Evolutionary conservation across 2,888 invertebrate species (phyloP).

Genomic region (Adineta ricciae): DNA sequence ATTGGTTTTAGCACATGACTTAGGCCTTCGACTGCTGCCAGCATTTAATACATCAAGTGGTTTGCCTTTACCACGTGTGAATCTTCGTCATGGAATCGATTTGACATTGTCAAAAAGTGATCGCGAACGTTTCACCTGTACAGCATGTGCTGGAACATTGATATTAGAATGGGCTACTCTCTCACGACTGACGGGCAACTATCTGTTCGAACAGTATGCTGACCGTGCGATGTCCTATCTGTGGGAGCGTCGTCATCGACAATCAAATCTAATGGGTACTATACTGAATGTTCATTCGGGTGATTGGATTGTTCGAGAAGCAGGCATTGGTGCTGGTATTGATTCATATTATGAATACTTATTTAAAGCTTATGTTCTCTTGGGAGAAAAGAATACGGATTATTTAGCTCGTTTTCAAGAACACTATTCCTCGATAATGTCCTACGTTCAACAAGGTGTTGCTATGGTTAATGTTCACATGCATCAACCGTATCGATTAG

Average conservation of each 20-base stretch:
- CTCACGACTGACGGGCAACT: constrained; percentile 75
- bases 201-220: constrained; percentile 81
- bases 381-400: constrained; percentile 62
- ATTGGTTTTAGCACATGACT: constrained; percentile 67
- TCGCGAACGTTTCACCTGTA: constrained; percentile 71
- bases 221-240: constrained; percentile 89
- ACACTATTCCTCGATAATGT: constrained; percentile 90
- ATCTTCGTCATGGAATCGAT: constrained; percentile 35
- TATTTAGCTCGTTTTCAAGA: constrained; percentile 47
- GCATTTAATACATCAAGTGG: constrained; percentile 96
- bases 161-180: constrained; percentile 91
- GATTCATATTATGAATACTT: constrained; percentile 77
- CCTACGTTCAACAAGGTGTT: constrained; percentile 70
- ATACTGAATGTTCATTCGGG: constrained; percentile 91
- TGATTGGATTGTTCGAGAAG: constrained; percentile 90
- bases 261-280: constrained; percentile 87
- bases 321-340: constrained; percentile 95
- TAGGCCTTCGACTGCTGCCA: constrained; percentile 79
- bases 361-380: constrained; percentile 69
- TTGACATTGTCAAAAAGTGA: constrained; percentile 38
- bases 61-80: constrained; percentile 81
- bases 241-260: constrained; percentile 82
- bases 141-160: constrained; percentile 95
- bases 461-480: constrained; percentile 63
- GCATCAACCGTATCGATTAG: constrained; percentile 86